These are phyloP conservation scores for Dicyrtoma fusca DNA, from an alignment of 2,888 invertebrate species.

Conservation along the genomic window DNA sequence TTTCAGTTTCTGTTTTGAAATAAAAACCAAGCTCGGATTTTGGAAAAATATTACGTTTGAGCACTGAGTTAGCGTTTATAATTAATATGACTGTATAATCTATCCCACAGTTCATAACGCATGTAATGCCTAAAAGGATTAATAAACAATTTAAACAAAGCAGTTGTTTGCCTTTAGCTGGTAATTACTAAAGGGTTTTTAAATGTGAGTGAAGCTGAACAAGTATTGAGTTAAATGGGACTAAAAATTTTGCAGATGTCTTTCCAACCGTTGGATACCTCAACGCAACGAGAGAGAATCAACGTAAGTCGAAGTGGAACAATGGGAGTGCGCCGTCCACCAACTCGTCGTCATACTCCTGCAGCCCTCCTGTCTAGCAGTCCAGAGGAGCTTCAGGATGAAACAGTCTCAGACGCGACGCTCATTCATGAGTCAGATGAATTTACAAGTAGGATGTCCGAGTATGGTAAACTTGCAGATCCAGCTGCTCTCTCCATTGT, in stretches of 20 bases:
- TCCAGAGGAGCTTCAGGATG: constrained; percentile 36
- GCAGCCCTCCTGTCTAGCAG: constrained; percentile 46
- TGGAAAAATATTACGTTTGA: no score
- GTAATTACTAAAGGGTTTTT: no score
- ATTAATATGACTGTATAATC: no score
- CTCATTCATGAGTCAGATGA: constrained; percentile 9
- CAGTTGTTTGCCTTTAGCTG: no score
- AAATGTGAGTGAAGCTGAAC: background rate
- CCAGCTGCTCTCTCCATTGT: constrained; percentile 46
- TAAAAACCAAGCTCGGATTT: no score
- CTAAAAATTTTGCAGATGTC: constrained; percentile 46
- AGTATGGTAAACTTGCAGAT: background rate
- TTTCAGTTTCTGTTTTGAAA: no score
- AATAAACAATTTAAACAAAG: no score
- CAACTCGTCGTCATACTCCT: constrained; percentile 58
- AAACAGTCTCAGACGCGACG: background rate
- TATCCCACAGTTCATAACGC: no score
- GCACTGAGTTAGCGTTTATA: no score
- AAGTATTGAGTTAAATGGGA: background rate
- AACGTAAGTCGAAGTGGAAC: constrained; percentile 62
- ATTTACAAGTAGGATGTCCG: constrained; percentile 1
- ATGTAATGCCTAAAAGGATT: no score
- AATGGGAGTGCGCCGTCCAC: constrained; percentile 63
- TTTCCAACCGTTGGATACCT: constrained; percentile 56
- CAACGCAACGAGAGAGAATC: constrained; percentile 55